Percentiles rank a stretch among this genome's conserved stretches.
phyloP scores from a whole-genome alignment of 2,797 vertebrate species.

The Sciurus vulgaris region DNA sequence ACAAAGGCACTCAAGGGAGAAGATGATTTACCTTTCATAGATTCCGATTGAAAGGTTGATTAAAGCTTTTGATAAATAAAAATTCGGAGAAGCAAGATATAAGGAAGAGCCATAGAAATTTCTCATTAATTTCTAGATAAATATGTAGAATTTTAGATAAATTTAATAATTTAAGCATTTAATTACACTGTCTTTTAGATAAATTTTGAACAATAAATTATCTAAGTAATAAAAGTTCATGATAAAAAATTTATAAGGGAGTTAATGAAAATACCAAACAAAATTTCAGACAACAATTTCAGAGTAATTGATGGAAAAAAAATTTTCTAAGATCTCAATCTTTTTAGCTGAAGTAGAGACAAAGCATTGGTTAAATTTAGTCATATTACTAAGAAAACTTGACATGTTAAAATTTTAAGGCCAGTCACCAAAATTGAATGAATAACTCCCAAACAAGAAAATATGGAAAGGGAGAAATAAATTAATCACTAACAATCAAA shows the following conservation, averaged over 20 bases:
- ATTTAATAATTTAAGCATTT: not conserved
- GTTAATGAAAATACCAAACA: not conserved
- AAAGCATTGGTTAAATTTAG: not conserved
- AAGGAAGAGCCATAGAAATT: not conserved
- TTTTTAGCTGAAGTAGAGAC: not conserved
- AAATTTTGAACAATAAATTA: not conserved
- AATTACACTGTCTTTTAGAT: not conserved
- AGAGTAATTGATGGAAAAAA: not conserved
- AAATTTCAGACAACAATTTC: not conserved
- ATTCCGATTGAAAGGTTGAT: not conserved
- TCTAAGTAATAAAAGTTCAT: not conserved
- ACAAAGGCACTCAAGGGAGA: not conserved
- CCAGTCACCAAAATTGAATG: slow-evolving; percentile 27
- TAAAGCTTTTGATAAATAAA: not conserved
- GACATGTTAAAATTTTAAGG: slow-evolving; percentile 6
- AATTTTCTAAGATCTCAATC: not conserved
- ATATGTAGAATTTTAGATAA: not conserved
- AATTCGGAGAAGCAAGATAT: not conserved
- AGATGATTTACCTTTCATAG: not conserved
- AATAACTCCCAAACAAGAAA: slow-evolving; percentile 1
- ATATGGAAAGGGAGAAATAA: not conserved
- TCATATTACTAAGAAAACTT: not conserved
- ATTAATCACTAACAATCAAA: not conserved
- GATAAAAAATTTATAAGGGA: not conserved
- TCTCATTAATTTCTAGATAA: not conserved